Percentiles rank a stretch among this genome's conserved stretches.
phyloP scores from a whole-genome alignment of 92 coral and sea anemone genomes.

The Isaurus tuberculatus region DNA sequence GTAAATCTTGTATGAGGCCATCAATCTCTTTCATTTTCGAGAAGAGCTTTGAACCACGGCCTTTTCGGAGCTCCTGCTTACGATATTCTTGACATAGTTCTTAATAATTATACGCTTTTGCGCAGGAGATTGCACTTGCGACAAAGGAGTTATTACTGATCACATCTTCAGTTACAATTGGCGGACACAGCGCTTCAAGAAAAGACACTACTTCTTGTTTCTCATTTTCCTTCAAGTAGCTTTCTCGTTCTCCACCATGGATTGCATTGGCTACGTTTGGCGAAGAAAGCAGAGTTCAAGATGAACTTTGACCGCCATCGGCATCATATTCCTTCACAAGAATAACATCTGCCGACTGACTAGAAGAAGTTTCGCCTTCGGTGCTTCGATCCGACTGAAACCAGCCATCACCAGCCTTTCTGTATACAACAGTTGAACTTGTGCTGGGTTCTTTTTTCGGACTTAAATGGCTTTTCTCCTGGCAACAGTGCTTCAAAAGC shows the following conservation, averaged over 20 bases:
- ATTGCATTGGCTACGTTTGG: constrained; percentile 38
- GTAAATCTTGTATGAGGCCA: constrained; percentile 15
- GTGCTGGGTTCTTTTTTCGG: constrained; percentile 12
- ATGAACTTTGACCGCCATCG: constrained; percentile 33
- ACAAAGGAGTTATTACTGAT: constrained; percentile 32
- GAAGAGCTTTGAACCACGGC: constrained; percentile 36
- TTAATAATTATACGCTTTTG: constrained; percentile 37
- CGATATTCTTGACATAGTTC: constrained; percentile 9
- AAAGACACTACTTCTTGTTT: constrained; percentile 18
- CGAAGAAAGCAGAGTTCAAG: constrained; percentile 20
- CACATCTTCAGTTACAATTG: constrained; percentile 42
- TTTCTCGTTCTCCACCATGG: constrained; percentile 30
- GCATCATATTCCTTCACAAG: constrained; percentile 31
- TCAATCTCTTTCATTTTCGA: constrained; percentile 13
- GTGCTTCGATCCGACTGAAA: constrained; percentile 18
- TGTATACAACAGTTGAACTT: constrained; percentile 15
- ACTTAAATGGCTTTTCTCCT: constrained; percentile 24
- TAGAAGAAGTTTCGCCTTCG: not conserved
- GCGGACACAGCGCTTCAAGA: constrained; percentile 28
- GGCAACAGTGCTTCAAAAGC: constrained; percentile 33
- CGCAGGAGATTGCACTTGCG: constrained; percentile 29
- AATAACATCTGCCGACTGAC: constrained; percentile 40
- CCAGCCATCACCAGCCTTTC: constrained; percentile 26
- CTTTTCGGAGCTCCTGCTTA: constrained; percentile 39
- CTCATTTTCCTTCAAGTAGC: constrained; percentile 28